Percentiles rank a stretch among this genome's conserved stretches.
phyloP scores from a whole-genome alignment of 2,113 vertebrate genomes.

The Isichthys henryi region DNA sequence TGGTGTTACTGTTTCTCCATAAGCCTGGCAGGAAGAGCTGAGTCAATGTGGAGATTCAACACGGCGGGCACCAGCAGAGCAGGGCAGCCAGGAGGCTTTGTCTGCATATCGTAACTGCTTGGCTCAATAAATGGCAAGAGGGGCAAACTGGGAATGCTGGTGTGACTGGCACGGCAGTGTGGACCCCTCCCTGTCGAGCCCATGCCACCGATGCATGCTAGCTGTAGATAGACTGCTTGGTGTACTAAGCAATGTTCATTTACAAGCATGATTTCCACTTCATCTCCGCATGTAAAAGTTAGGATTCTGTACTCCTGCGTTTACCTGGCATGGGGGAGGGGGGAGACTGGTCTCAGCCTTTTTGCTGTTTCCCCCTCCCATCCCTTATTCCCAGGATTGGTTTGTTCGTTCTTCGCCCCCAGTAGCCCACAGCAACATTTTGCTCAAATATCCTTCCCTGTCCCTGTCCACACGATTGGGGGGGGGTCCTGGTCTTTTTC shows the following conservation, averaged over 20 bases:
- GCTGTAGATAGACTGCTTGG: neutral
- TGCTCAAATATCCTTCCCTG: neutral
- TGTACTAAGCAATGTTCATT: neutral
- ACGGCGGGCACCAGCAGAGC: neutral
- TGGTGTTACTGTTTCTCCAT: neutral
- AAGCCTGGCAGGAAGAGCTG: neutral
- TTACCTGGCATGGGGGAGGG: neutral
- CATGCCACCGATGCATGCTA: neutral
- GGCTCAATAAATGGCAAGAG: neutral
- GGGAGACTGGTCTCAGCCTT: neutral
- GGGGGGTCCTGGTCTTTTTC: neutral
- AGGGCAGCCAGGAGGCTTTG: neutral
- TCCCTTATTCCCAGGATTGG: neutral
- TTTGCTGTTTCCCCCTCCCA: neutral
- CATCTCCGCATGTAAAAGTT: neutral
- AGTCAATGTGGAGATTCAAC: neutral
- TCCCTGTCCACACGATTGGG: neutral
- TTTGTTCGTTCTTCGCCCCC: neutral
- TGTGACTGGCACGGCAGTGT: neutral
- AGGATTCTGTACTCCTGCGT: neutral
- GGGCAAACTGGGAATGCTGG: neutral
- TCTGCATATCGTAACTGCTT: neutral
- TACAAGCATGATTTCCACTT: neutral
- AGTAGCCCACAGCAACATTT: neutral
- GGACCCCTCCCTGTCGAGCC: neutral